Conservation (phyloP, 2,113 vertebrate genomes). For the Nothoprocta pentlandii region DNA sequence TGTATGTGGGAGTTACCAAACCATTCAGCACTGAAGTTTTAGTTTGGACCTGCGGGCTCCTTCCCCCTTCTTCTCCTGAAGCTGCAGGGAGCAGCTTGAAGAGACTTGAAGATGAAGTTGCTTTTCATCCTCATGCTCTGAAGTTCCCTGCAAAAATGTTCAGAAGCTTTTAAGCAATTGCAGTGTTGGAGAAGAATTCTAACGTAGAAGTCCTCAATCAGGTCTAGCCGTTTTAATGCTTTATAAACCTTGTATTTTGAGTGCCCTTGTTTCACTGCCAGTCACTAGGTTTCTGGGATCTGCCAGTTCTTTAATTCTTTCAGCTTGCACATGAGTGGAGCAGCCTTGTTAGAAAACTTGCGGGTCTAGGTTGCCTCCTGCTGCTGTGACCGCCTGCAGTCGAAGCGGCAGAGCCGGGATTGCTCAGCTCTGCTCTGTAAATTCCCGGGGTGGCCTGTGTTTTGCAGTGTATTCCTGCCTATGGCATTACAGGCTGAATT, state of each 20-base stretch:
- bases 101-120: not conserved
- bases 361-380: fast-evolving
- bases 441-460: fast-evolving
- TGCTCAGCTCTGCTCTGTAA: not conserved
- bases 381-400: not conserved
- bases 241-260: not conserved
- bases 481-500: not conserved
- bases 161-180: not conserved
- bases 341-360: not conserved
- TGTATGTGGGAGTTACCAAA: fast-evolving
- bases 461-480: not conserved
- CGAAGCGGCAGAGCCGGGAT: not conserved
- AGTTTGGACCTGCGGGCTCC: not conserved
- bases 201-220: not conserved
- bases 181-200: not conserved
- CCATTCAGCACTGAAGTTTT: not conserved
- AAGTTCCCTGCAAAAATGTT: not conserved
- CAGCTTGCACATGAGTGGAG: not conserved
- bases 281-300: not conserved
- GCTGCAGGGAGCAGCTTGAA: not conserved
- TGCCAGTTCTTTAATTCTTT: not conserved
- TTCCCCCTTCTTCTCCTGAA: not conserved
- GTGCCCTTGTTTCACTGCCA: not conserved
- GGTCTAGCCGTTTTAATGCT: not conserved
- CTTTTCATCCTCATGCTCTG: not conserved